phyloP scores from a whole-genome alignment of 2,888 invertebrate species.

The Spilosoma lubricipeda region DNA sequence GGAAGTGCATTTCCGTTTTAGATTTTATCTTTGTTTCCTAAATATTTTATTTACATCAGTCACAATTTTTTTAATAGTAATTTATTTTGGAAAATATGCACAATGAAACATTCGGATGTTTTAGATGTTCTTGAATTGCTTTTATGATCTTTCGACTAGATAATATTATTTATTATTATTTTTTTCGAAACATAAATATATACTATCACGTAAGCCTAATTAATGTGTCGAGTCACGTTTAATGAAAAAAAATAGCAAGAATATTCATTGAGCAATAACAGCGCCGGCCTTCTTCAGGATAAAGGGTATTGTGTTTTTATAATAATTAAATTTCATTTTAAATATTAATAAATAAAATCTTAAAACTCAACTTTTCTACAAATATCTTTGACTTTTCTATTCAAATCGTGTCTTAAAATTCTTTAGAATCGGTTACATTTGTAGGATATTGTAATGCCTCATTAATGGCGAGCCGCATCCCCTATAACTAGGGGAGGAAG shows the following conservation, averaged over 20 bases:
- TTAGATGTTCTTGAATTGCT: not conserved
- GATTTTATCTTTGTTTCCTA: not conserved
- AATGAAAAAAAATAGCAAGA: conserved; percentile 3
- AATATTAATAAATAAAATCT: not conserved
- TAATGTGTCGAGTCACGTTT: conserved; percentile 3
- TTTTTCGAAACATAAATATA: not conserved
- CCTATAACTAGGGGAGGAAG: not conserved
- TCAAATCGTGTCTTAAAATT: not conserved
- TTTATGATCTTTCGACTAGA: not conserved
- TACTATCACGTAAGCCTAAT: conserved; percentile 3
- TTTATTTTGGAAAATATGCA: not conserved
- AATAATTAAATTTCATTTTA: not conserved
- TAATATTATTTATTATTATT: not conserved
- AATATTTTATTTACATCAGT: not conserved
- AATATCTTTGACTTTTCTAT: not conserved
- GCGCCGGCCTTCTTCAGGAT: not conserved
- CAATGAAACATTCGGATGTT: not conserved
- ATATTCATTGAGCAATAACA: not conserved
- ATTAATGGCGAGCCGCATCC: not conserved
- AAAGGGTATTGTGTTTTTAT: not conserved
- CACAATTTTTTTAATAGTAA: not conserved
- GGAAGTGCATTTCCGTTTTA: not conserved
- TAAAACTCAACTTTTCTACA: not conserved
- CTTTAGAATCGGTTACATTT: not conserved
- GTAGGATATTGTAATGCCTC: not conserved